Evolutionary conservation across 2,888 invertebrate species (phyloP).

Genomic region (Protonemura montana): DNA sequence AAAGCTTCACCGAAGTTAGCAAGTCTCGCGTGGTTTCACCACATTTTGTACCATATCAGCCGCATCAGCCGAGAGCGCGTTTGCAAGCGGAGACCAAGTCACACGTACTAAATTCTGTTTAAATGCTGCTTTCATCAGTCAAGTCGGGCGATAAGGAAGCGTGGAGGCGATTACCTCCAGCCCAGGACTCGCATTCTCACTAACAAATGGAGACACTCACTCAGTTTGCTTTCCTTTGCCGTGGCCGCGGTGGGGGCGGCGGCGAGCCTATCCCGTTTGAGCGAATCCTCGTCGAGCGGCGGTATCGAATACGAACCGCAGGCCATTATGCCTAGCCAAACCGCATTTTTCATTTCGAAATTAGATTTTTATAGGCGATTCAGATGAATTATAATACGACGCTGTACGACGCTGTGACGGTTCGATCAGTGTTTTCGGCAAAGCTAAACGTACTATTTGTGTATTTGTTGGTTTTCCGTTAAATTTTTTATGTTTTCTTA

Average conservation of each 20-base stretch:
- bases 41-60: slow-evolving; percentile 15
- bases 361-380: slow-evolving; percentile 35
- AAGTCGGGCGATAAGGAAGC: slow-evolving; percentile 39
- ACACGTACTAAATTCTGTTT: slow-evolving; percentile 40
- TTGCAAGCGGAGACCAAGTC: neutral
- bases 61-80: neutral
- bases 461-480: neutral
- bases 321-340: slow-evolving; percentile 18
- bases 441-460: neutral
- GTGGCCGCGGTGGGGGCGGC: neutral
- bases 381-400: slow-evolving; percentile 1
- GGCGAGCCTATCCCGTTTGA: neutral
- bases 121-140: slow-evolving; percentile 41
- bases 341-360: slow-evolving; percentile 33
- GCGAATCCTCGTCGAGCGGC: neutral
- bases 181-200: slow-evolving; percentile 28
- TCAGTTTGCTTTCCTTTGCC: neutral
- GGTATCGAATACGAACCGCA: neutral
- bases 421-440: neutral
- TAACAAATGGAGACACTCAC: slow-evolving; percentile 36
- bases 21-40: neutral
- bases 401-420: neutral
- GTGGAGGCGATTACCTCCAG: slow-evolving; percentile 22
- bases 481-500: neutral
- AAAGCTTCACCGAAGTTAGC: neutral